Evolutionary conservation across 1,140 invertebrate genomes (phyloP), one percentile per base, ranked within the genome.

Genomic region (Trachelipus rathkii): DNA sequence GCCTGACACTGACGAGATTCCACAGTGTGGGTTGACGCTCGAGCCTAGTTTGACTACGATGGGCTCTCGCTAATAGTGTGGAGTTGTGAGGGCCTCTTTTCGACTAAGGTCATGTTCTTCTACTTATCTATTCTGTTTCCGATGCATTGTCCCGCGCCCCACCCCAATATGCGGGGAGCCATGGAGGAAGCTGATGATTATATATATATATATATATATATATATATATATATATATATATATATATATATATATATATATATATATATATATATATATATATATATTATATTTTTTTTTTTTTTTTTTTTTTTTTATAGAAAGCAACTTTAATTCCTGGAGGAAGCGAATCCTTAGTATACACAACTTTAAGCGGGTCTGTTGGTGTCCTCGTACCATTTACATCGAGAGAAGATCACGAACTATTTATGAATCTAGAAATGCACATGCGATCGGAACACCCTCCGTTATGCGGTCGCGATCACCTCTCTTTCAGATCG

Each of bases 361-460:
- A 99, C 72, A 80, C 96, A 0, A 99, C 97, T 0, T 83, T 99
- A 0, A 96, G 94, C 79, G 98, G 98, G 11, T 91, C 94, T 8
- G 92, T 99, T 0, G 98, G 97, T 1, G 96, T 98, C 50, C 87
- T 99, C 6, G 93, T 99, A 11, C 96, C 98, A 0, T 99, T 99
- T 82, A 97, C 96, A 0, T 97, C 96, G 44, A 92, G 97, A 83
- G 97, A 99, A 87, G 97, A 99, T 85, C 95, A 97, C 82, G 97
- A 99, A 84, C 99, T 99, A 84, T 99, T 99, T 87, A 97, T 99
- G 85, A 95, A 99, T 87, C 86, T 99, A 72, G 98, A 99, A 85
- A 99, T 99, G 97, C 96, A 99, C 84, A 97, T 99, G 95, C 87
- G 98, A 66, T 95, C 94, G 71, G 97, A 99, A 85, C 94, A 98